A percentile compares a stretch with the other conserved stretches of the same genome.
phyloP scores from a whole-genome alignment of 2,797 vertebrate species.

The Molossus alvarezi region DNA sequence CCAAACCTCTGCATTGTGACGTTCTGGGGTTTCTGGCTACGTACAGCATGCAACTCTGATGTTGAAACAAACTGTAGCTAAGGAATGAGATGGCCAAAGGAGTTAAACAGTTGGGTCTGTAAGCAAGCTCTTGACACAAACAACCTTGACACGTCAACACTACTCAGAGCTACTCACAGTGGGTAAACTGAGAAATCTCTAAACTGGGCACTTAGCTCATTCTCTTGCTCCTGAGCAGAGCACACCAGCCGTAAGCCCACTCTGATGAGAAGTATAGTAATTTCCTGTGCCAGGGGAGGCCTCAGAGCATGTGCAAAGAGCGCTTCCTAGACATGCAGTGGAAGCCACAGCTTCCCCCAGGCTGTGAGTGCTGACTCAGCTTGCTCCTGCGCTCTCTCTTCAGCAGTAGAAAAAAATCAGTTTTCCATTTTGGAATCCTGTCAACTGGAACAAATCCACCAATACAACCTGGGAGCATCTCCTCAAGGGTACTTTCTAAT shows the following conservation, averaged over 20 bases:
- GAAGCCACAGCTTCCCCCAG: not conserved
- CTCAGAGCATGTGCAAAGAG: not conserved
- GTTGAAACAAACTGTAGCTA: not conserved
- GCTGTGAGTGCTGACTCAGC: not conserved
- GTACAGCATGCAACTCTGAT: not conserved
- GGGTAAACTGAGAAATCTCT: not conserved
- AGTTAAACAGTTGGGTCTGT: not conserved
- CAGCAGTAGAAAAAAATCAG: slow-evolving; percentile 13
- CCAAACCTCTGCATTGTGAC: not conserved
- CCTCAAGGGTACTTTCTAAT: not conserved
- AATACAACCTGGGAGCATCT: not conserved
- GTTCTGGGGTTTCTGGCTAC: not conserved
- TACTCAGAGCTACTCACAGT: not conserved
- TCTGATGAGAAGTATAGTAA: not conserved
- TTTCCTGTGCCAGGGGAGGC: not conserved
- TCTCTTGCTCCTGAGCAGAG: not conserved
- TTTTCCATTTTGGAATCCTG: slow-evolving; percentile 13
- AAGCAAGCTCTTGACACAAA: not conserved
- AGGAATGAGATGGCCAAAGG: not conserved
- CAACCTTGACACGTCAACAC: not conserved
- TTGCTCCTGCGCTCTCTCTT: not conserved
- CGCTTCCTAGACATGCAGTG: accelerated
- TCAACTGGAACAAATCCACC: slow-evolving; percentile 40
- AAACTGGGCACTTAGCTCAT: not conserved
- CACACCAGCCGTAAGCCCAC: not conserved